These are phyloP conservation scores for Gambusia yucatana DNA, from an alignment of 2,797 vertebrate species.

Conservation along the genomic window DNA sequence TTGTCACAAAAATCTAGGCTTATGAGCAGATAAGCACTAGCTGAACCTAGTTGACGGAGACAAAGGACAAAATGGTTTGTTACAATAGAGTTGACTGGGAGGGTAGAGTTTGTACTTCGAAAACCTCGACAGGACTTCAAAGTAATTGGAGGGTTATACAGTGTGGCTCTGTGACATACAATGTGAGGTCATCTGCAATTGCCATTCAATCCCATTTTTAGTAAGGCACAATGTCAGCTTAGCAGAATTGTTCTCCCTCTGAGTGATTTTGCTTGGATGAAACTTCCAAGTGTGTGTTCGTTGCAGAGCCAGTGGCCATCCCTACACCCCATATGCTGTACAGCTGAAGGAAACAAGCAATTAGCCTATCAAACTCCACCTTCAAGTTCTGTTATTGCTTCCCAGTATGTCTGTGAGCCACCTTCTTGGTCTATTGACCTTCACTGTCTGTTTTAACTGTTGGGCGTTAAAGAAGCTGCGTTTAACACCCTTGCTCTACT, in stretches of 20 bases:
- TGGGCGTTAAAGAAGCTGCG: neutral
- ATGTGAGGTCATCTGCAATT: neutral
- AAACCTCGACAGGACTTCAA: neutral
- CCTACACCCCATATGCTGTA: neutral
- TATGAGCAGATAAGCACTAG: neutral
- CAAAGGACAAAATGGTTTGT: neutral
- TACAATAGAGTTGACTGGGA: neutral
- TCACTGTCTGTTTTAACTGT: neutral
- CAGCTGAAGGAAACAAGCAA: neutral
- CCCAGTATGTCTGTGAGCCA: neutral
- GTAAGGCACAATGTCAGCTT: neutral
- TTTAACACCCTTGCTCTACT: neutral
- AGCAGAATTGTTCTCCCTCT: neutral
- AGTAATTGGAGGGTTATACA: neutral
- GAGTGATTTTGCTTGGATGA: neutral
- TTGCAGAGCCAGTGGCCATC: neutral
- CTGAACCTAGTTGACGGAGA: neutral
- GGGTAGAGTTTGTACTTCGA: neutral
- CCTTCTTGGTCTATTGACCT: neutral
- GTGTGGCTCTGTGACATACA: neutral
- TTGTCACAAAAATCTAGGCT: neutral
- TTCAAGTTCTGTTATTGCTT: neutral
- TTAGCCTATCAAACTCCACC: neutral
- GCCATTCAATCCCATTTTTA: neutral
- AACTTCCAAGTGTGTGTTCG: neutral